These are phyloP conservation scores for Rhaphigaster nebulosa DNA, from an alignment of 2,888 invertebrate genomes.

Conservation along the genomic window DNA sequence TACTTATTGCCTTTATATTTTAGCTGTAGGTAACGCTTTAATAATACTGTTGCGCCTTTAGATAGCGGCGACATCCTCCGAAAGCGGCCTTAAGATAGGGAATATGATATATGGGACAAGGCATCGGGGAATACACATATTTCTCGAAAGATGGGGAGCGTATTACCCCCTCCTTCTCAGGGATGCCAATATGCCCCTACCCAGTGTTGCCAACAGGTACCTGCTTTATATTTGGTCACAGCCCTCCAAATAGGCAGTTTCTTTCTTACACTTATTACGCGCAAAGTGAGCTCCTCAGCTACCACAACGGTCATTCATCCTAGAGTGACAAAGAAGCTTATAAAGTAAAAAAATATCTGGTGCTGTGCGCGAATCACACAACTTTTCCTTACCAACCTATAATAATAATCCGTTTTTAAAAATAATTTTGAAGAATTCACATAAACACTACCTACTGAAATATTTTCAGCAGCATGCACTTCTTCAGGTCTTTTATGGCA, in stretches of 20 bases:
- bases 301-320: not conserved
- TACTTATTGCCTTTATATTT: not conserved
- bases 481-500: no score
- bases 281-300: not conserved
- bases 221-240: slow-evolving; percentile 35
- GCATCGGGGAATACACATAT: slow-evolving; percentile 32
- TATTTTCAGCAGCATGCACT: no score
- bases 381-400: no score
- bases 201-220: slow-evolving; percentile 33
- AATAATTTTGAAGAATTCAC: no score
- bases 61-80: not conserved
- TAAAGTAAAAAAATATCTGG: no score
- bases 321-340: not conserved
- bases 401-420: no score
- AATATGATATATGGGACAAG: slow-evolving; percentile 11
- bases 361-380: no score
- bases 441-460: no score
- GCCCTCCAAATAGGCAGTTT: not conserved
- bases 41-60: slow-evolving; percentile 1
- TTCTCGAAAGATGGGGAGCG: slow-evolving; percentile 26
- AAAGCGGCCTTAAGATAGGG: slow-evolving; percentile 9
- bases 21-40: slow-evolving; percentile 13
- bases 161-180: not conserved
- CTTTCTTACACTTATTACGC: not conserved
- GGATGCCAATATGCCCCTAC: slow-evolving; percentile 23